phyloP scores from a whole-genome alignment of 2,888 invertebrate genomes.

The Venusia cambrica region DNA sequence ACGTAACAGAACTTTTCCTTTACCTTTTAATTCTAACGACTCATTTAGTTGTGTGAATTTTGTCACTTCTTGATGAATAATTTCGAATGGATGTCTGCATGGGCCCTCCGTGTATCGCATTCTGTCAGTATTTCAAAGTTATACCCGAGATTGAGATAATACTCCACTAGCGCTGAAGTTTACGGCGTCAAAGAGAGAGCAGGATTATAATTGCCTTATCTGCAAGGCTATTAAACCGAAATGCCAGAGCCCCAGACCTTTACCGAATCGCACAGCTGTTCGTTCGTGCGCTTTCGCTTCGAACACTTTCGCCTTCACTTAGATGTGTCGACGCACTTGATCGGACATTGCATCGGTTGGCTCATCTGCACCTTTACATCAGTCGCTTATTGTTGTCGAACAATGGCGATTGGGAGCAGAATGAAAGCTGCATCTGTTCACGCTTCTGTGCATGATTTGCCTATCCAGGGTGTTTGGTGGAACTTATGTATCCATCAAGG shows the following conservation, averaged over 20 bases:
- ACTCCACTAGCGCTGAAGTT: no score
- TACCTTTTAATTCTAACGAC: no score
- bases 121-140: no score
- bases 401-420: slow-evolving; percentile 22
- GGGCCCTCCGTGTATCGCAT: no score
- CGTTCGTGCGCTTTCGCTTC: slow-evolving; percentile 58
- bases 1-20: no score
- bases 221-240: slow-evolving; percentile 20
- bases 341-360: slow-evolving; percentile 35
- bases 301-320: slow-evolving; percentile 65
- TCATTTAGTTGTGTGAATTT: no score
- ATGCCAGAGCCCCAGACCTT: slow-evolving; percentile 45
- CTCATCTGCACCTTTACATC: slow-evolving; percentile 28
- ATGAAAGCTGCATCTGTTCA: slow-evolving; percentile 22
- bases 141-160: no score
- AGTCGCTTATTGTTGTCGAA: slow-evolving; percentile 25
- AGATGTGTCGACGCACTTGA: slow-evolving; percentile 53
- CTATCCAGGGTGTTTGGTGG: slow-evolving; percentile 6
- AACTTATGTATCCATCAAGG: no score
- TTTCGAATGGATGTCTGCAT: no score
- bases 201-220: slow-evolving; percentile 13
- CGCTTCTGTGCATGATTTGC: slow-evolving; percentile 17
- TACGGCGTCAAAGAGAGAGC: no score
- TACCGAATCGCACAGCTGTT: slow-evolving; percentile 35
- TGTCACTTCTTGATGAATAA: no score